These are phyloP conservation scores for Xestia rhomboidea DNA, from an alignment of 2,888 invertebrate species.

Conservation along the genomic window DNA sequence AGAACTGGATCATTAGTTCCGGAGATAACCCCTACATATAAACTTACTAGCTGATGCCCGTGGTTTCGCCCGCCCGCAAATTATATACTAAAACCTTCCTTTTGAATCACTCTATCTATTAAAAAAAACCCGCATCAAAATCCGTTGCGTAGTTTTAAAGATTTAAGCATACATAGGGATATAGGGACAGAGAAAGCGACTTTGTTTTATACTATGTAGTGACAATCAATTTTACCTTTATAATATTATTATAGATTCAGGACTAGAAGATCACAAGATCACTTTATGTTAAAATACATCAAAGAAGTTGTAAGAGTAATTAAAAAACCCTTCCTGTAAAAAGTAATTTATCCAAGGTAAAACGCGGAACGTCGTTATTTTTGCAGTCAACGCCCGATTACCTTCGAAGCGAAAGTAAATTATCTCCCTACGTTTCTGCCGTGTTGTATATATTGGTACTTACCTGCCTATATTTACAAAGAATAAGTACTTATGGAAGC, in stretches of 20 bases:
- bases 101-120: too few relatives aligned
- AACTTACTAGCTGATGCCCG: too few relatives aligned
- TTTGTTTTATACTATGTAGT: too few relatives aligned
- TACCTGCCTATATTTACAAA: background rate
- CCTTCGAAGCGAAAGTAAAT: slow-evolving; percentile 26
- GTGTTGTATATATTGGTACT: background rate
- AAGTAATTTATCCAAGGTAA: slow-evolving; percentile 15
- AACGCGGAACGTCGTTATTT: background rate
- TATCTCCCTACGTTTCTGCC: slow-evolving; percentile 20
- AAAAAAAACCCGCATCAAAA: too few relatives aligned
- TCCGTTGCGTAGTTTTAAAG: too few relatives aligned
- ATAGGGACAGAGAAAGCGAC: too few relatives aligned
- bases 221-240: too few relatives aligned
- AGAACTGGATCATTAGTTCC: too few relatives aligned
- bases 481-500: background rate
- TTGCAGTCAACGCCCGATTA: slow-evolving; percentile 25
- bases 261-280: background rate
- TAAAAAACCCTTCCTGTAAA: slow-evolving; percentile 10
- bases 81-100: too few relatives aligned
- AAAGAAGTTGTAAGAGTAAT: slow-evolving; percentile 8
- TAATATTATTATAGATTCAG: background rate
- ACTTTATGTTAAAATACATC: background rate
- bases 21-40: too few relatives aligned
- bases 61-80: too few relatives aligned
- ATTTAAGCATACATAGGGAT: too few relatives aligned